Evolutionary conservation across 2,113 vertebrate genomes (phyloP).

Genomic region (Seriola dumerili): DNA sequence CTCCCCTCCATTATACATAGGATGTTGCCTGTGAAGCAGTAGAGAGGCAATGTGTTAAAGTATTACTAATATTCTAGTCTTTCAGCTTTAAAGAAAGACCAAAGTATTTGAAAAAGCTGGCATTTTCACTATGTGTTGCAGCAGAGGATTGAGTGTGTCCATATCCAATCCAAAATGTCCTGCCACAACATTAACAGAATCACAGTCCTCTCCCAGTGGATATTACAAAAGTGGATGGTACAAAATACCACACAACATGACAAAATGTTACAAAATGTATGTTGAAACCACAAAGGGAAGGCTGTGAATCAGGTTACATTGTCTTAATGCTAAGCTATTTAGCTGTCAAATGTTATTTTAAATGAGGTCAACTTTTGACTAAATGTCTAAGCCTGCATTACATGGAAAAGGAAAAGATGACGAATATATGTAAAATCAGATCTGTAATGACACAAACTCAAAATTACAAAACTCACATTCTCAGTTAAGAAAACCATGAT

Average conservation of each 20-base stretch:
- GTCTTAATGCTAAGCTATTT: no score
- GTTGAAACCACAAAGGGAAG: background rate
- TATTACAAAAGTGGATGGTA: background rate
- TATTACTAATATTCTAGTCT: background rate
- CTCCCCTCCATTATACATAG: slow-evolving; percentile 93
- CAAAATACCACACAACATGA: background rate
- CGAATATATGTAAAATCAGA: no score
- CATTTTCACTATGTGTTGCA: background rate
- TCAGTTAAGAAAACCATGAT: background rate
- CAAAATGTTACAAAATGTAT: background rate
- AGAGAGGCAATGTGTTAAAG: background rate
- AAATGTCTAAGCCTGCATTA: no score
- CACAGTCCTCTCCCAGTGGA: background rate
- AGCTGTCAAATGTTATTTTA: no score
- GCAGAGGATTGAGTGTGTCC: background rate
- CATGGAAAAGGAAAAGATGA: no score
- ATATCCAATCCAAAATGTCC: background rate
- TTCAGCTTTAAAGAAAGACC: background rate
- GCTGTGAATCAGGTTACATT: no score
- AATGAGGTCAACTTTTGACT: no score
- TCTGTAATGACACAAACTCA: no score
- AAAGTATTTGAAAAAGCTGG: background rate
- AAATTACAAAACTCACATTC: no score
- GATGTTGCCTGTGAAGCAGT: slow-evolving; percentile 88
- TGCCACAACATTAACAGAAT: background rate